A percentile compares a stretch with the other conserved stretches of the same genome.
Evolutionary conservation across 2,888 invertebrate genomes (phyloP).

Genomic region (Cheilosia vulpina): DNA sequence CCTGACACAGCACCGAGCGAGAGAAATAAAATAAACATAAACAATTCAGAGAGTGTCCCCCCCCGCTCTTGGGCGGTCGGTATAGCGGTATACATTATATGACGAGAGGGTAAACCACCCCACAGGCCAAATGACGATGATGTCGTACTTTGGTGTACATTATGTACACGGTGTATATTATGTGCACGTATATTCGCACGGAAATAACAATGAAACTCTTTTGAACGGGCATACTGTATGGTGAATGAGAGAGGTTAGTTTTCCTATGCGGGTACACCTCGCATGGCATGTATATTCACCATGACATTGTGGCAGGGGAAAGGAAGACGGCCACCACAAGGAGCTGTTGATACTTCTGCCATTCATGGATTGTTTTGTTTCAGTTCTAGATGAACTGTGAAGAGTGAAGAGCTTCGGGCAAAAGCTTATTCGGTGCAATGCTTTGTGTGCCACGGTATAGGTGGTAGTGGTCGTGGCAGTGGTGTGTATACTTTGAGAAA

Average conservation of each 20-base stretch:
- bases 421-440: slow-evolving; percentile 41
- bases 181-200: slow-evolving; percentile 5
- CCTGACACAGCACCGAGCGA: slow-evolving; percentile 56
- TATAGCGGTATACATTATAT: slow-evolving; percentile 8
- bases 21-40: slow-evolving; percentile 72
- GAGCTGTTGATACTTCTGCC: slow-evolving; percentile 62
- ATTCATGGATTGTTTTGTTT: slow-evolving; percentile 61
- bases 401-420: slow-evolving; percentile 36
- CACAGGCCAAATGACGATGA: slow-evolving; percentile 29
- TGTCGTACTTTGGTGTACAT: slow-evolving; percentile 38
- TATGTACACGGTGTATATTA: slow-evolving; percentile 7
- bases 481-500: background rate
- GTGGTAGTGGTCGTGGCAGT: too few relatives aligned
- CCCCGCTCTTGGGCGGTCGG: slow-evolving; percentile 8
- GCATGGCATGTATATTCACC: background rate
- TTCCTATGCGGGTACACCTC: slow-evolving; percentile 27
- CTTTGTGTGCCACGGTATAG: background rate
- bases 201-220: slow-evolving; percentile 66
- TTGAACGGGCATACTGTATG: slow-evolving; percentile 31
- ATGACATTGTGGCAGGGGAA: slow-evolving; percentile 2
- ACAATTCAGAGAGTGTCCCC: slow-evolving; percentile 58
- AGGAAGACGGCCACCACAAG: slow-evolving; percentile 6
- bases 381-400: slow-evolving; percentile 13
- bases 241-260: slow-evolving; percentile 64
- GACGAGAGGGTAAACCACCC: slow-evolving; percentile 28